A percentile compares a stretch with the other conserved stretches of the same genome.
phyloP scores from a whole-genome alignment of 2,888 invertebrate species.

The Ypsolopha scabrella region DNA sequence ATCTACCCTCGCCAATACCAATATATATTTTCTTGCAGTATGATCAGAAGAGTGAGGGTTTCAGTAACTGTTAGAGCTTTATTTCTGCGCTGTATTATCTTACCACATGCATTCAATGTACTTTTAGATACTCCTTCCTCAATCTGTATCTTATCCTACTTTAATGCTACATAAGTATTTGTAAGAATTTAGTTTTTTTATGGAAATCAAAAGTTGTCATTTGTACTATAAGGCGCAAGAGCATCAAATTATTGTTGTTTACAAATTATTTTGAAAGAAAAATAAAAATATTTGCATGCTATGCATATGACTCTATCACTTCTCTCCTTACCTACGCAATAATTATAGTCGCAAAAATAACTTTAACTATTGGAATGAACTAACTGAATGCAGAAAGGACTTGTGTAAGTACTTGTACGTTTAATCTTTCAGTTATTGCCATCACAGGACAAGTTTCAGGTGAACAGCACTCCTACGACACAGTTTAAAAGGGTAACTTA shows the following conservation, averaged over 20 bases:
- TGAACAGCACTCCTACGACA: no score
- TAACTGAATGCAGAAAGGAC: not conserved
- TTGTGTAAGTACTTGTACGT: no score
- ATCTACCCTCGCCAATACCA: no score
- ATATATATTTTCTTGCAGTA: no score
- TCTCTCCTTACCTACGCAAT: constrained; percentile 11
- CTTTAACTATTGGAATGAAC: not conserved
- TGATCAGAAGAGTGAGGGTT: no score
- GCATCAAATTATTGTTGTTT: constrained; percentile 59
- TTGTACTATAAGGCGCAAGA: constrained; percentile 59
- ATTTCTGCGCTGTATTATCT: no score
- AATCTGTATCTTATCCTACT: constrained; percentile 7
- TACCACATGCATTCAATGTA: not conserved
- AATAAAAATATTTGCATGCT: constrained; percentile 61
- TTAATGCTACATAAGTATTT: constrained; percentile 17
- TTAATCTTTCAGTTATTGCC: no score
- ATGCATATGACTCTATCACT: constrained; percentile 44
- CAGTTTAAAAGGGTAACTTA: no score
- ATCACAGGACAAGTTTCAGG: no score
- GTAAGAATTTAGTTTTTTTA: constrained; percentile 62
- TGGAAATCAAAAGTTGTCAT: constrained; percentile 57
- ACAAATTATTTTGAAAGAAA: constrained; percentile 61
- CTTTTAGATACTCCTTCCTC: constrained; percentile 14
- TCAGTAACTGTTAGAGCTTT: no score
- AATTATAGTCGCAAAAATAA: not conserved